Evolutionary conservation across 2,888 invertebrate species (phyloP).

Genomic region (Sphecodes monilicornis): DNA sequence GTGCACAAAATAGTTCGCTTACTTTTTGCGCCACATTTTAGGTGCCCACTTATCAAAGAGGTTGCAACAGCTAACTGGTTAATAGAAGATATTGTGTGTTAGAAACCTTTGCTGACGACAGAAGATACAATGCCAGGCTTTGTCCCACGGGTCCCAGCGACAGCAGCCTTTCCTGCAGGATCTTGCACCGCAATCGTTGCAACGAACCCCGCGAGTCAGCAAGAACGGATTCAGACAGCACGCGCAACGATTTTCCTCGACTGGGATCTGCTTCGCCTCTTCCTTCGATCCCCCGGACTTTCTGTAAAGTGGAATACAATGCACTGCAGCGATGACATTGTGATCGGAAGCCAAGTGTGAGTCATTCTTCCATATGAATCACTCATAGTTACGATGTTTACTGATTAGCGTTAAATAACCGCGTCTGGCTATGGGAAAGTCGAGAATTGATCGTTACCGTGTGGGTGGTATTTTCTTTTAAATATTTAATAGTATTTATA

Average conservation of each 20-base stretch:
- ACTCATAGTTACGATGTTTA: background rate
- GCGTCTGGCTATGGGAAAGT: background rate
- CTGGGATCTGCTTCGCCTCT: conserved; percentile 36
- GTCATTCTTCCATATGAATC: conserved; percentile 2
- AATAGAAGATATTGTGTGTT: background rate
- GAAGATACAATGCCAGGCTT: conserved; percentile 80
- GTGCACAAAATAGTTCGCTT: too few relatives aligned
- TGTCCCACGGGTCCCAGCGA: conserved; percentile 78
- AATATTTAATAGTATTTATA: background rate
- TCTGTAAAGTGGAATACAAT: conserved; percentile 64
- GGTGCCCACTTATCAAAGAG: too few relatives aligned
- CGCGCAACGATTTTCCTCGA: conserved; percentile 77
- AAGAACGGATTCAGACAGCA: conserved; percentile 81
- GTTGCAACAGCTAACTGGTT: too few relatives aligned
- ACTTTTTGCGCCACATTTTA: too few relatives aligned
- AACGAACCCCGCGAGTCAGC: conserved; percentile 75
- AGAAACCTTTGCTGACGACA: conserved; percentile 80
- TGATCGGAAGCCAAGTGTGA: background rate
- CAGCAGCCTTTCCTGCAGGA: conserved; percentile 79
- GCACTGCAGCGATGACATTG: background rate
- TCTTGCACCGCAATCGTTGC: conserved; percentile 78
- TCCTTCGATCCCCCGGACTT: conserved; percentile 66
- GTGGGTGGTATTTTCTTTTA: background rate
- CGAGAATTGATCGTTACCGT: background rate
- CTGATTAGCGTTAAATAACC: background rate